Conservation (phyloP, 2,888 invertebrate species). For the Epinotia nisella region DNA sequence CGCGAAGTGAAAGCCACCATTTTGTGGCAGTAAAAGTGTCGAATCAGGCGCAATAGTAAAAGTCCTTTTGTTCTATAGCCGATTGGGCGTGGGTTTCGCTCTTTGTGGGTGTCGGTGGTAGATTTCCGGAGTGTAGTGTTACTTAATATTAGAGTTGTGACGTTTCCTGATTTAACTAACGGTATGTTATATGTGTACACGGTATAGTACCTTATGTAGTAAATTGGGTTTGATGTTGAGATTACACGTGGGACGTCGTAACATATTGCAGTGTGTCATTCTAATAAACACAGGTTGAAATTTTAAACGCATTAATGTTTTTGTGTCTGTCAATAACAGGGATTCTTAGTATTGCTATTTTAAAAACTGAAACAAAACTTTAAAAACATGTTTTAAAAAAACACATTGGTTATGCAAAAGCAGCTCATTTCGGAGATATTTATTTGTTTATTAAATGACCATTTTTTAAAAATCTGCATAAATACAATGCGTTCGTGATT, state of each 20-base stretch:
- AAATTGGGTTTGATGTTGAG: background rate
- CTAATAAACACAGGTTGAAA: too few relatives aligned
- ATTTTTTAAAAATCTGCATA: background rate
- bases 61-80: conserved; percentile 52
- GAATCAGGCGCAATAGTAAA: conserved; percentile 56
- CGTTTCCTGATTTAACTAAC: conserved; percentile 25
- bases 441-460: conserved; percentile 3
- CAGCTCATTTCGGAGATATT: background rate
- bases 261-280: too few relatives aligned
- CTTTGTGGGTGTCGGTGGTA: conserved; percentile 32
- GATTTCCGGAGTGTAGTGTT: conserved; percentile 30
- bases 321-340: too few relatives aligned
- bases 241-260: background rate
- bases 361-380: background rate
- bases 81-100: conserved; percentile 39
- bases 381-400: background rate
- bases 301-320: too few relatives aligned
- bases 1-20: conserved; percentile 64
- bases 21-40: conserved; percentile 48
- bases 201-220: background rate
- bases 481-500: background rate
- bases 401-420: background rate
- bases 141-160: conserved; percentile 33
- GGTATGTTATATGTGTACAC: background rate
- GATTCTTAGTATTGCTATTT: too few relatives aligned